Evolutionary conservation across 92 coral and sea anemone species (phyloP), one percentile per base, ranked within the genome.

Genomic region (Parazoanthus darwini): DNA sequence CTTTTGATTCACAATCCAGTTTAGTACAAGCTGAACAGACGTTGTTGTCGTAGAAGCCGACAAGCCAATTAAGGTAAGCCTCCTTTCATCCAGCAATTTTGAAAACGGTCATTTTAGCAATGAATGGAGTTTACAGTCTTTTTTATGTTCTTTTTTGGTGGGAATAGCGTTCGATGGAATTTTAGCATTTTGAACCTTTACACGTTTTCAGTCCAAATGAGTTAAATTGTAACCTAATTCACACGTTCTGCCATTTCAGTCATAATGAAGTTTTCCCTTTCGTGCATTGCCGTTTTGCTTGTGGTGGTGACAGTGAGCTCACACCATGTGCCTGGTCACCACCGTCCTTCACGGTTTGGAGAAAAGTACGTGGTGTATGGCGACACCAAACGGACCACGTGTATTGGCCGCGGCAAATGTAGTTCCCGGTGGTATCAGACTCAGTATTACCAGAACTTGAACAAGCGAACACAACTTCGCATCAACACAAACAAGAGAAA

Each of bases 391-490:
- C 15, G 18, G 13, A 58, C 42, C 20, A 81, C 48, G 14, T 81
- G 85, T 58, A 38, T 36, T 56, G 29, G 29, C 33, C 6, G 3
- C 5, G 23, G 11, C 0, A 39, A 0, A 39, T 81, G 85, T 38
- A 26, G 5, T 0, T 48, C 4, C 25, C 59, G 29, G 26, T 81
- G 74, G 85, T 81, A 59, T 42, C 85, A 81, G 36, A 81, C 85
- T 39, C 74, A 58, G 85, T 81, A 81, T 15, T 81, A 56, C 85
- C 85, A 81, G 50, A 37, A 81, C 44, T 46, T 81, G 26, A 0
- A 15, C 26, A 81, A 42, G 10, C 8, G 16, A 26, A 80, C 6
- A 58, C 84, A 35, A 7, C 70, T 81, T 8, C 85, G 85, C 22
- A 37, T 56, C 42, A 37, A 56, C 85, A 81, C 74, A 26, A 81